These are phyloP conservation scores for Himalopsyche kuldschensis DNA, from an alignment of 2,888 invertebrate genomes.

Conservation along the genomic window DNA sequence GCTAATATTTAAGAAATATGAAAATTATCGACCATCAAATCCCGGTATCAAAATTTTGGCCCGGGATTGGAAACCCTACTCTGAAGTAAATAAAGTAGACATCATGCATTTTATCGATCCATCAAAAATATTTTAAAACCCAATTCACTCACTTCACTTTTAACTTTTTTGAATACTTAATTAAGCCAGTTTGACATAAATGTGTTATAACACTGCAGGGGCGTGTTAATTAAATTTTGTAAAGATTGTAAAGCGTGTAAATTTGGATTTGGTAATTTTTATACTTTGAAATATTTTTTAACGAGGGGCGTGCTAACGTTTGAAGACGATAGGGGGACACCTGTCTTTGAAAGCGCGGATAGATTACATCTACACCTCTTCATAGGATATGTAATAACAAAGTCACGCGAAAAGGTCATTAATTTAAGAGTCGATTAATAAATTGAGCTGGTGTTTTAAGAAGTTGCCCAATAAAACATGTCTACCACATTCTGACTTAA, in stretches of 20 bases:
- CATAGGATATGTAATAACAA: not conserved
- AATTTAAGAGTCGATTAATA: not conserved
- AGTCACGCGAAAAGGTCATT: not conserved
- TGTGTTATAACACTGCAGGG: not conserved
- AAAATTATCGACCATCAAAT: too few relatives aligned
- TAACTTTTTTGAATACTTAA: not conserved
- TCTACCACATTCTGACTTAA: too few relatives aligned
- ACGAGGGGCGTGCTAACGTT: not conserved
- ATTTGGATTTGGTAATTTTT: not conserved
- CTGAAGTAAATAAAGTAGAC: too few relatives aligned
- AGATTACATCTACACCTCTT: not conserved
- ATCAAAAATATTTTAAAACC: not conserved
- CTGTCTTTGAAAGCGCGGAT: not conserved
- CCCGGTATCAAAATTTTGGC: too few relatives aligned
- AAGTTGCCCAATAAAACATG: too few relatives aligned
- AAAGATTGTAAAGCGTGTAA: not conserved
- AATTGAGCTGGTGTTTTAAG: too few relatives aligned
- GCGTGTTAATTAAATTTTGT: not conserved
- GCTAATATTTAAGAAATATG: too few relatives aligned
- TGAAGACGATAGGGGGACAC: not conserved
- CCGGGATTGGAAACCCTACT: too few relatives aligned
- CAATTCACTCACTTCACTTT: not conserved
- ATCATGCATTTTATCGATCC: not conserved
- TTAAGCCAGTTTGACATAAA: not conserved
- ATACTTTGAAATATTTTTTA: not conserved